Percentiles rank a stretch among this genome's conserved stretches.
Conservation (phyloP, 2,113 vertebrate species). For the Coturnix japonica region DNA sequence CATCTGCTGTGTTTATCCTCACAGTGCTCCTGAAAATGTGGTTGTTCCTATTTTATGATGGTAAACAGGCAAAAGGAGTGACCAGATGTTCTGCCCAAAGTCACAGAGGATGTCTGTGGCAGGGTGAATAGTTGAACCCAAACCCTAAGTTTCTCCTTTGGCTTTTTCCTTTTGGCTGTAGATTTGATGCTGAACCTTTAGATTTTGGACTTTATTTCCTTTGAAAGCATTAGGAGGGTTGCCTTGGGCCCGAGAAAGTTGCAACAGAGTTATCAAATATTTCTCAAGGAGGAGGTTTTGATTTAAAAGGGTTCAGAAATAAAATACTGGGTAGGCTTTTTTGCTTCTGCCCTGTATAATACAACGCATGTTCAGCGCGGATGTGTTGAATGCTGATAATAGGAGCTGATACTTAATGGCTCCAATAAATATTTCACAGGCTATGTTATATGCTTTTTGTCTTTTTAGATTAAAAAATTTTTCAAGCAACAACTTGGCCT, state of each 20-base stretch:
- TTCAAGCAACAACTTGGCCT: conserved; percentile 82
- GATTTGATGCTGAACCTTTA: not conserved
- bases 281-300: not conserved
- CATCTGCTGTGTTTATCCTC: not conserved
- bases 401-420: rapidly evolving
- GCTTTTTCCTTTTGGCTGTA: not conserved
- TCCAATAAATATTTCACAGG: not conserved
- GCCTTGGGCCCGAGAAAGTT: not conserved
- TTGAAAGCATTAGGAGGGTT: not conserved
- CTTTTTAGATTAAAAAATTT: conserved; percentile 91
- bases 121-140: not conserved
- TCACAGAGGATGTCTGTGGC: not conserved
- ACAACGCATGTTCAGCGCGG: not conserved
- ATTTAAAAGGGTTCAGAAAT: not conserved
- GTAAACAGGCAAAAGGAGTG: not conserved
- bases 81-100: too few relatives aligned
- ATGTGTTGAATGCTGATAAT: not conserved
- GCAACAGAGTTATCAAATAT: not conserved
- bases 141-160: not conserved
- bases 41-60: not conserved
- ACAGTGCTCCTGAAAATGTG: not conserved
- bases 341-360: not conserved
- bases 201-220: not conserved
- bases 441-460: not conserved
- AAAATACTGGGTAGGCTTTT: not conserved